Evolutionary conservation across 2,888 invertebrate genomes (phyloP).

Genomic region (Patella pellucida): DNA sequence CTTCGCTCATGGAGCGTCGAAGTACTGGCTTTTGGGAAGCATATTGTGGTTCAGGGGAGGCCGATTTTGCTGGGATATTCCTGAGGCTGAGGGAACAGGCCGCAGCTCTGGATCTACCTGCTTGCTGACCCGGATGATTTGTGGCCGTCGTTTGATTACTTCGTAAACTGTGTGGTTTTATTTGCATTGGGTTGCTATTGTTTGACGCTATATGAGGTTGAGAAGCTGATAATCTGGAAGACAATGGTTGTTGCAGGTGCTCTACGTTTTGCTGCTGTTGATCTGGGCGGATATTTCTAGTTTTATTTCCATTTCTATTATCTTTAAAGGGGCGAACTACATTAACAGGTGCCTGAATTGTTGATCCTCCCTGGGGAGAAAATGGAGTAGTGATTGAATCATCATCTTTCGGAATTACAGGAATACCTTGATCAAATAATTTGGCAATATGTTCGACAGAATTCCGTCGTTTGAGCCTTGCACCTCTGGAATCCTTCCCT

Average conservation of each 20-base stretch:
- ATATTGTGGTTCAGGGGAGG: neutral
- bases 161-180: neutral
- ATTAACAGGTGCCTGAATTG: neutral
- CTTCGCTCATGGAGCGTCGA: neutral
- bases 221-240: conserved; percentile 1
- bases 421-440: conserved; percentile 1
- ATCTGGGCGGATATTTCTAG: neutral
- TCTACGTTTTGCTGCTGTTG: neutral
- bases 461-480: neutral
- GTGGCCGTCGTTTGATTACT: neutral
- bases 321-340: neutral
- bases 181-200: neutral
- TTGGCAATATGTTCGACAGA: neutral
- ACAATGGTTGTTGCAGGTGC: neutral
- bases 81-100: neutral
- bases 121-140: neutral
- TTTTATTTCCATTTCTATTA: neutral
- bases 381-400: neutral
- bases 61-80: neutral
- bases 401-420: neutral
- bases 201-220: neutral
- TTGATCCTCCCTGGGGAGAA: neutral
- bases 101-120: neutral
- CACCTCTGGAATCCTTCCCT: neutral
- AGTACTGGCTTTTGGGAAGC: neutral